Evolutionary conservation across 1,140 invertebrate genomes (phyloP).

Genomic region (Drosophila truncata): DNA sequence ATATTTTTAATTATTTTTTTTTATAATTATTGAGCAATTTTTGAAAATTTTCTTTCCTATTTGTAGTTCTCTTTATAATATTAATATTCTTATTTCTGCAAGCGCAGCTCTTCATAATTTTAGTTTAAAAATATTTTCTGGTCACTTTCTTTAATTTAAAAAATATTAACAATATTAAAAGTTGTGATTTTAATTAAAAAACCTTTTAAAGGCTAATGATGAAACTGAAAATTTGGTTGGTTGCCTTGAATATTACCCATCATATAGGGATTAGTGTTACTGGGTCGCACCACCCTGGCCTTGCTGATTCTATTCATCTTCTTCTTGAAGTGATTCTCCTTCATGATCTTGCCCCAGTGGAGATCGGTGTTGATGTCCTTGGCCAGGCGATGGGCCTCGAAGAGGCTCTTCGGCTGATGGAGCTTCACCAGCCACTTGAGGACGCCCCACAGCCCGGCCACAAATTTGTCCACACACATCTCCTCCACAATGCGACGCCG

Average conservation of each 20-base stretch:
- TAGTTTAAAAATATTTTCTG: not conserved
- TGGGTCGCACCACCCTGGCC: not conserved
- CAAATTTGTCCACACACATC: slow-evolving; percentile 3
- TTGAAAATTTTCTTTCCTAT: too few species aligned
- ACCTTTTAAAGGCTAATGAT: not conserved
- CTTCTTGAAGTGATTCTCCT: slow-evolving; percentile 4
- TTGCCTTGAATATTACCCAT: not conserved
- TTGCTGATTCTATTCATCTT: not conserved
- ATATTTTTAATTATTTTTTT: too few species aligned
- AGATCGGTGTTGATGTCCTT: slow-evolving; percentile 2
- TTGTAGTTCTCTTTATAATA: not conserved
- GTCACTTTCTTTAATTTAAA: not conserved
- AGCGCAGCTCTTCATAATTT: not conserved
- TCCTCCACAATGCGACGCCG: not conserved
- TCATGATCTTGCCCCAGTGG: slow-evolving; percentile 3
- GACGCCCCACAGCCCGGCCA: not conserved
- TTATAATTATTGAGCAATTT: not conserved
- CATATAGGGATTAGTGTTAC: not conserved
- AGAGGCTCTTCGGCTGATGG: slow-evolving; percentile 1
- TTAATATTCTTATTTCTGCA: not conserved
- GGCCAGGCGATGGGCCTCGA: slow-evolving; percentile 8
- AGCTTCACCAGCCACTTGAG: slow-evolving; percentile 15
- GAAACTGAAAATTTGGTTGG: not conserved
- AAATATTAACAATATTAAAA: too few species aligned
- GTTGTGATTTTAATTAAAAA: not conserved